These are phyloP conservation scores for Rhinopomastus cyanomelas DNA, from an alignment of 2,113 vertebrate genomes.

Conservation along the genomic window DNA sequence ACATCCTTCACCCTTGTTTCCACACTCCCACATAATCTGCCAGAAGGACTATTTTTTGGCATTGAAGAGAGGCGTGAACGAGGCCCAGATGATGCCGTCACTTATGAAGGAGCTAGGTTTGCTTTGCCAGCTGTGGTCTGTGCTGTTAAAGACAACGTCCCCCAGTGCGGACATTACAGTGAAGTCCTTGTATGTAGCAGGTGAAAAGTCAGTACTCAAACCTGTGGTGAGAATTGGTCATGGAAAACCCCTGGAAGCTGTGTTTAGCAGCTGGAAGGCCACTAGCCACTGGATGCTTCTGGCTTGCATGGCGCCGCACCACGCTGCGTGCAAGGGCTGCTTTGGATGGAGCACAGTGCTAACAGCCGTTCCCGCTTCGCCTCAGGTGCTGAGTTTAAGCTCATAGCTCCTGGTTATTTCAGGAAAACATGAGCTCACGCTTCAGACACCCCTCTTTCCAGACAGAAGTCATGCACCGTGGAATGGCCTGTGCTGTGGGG, in stretches of 20 bases:
- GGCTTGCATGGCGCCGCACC: background rate
- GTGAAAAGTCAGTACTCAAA: constrained; percentile 1
- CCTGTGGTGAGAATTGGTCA: constrained; percentile 36
- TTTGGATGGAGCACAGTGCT: constrained; percentile 28
- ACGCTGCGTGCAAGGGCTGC: background rate
- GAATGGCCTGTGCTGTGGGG: background rate
- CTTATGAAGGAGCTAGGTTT: background rate
- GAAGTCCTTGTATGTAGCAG: constrained; percentile 38
- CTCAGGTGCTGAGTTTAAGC: constrained; percentile 61
- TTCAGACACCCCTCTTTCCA: constrained; percentile 6
- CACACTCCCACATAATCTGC: constrained; percentile 10
- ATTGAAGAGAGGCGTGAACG: constrained; percentile 1
- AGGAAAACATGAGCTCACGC: constrained; percentile 56
- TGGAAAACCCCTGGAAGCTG: constrained; percentile 61
- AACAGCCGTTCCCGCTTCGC: constrained; percentile 36
- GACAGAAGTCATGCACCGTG: background rate
- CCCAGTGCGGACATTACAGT: background rate
- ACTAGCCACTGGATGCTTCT: background rate
- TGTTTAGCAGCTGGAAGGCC: constrained; percentile 57
- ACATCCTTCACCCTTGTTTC: background rate
- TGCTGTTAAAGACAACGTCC: background rate
- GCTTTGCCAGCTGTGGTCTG: background rate
- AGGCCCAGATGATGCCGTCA: constrained; percentile 42
- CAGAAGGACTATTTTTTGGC: background rate
- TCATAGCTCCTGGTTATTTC: constrained; percentile 43